Percentiles rank a stretch among this genome's conserved stretches.
Conservation (phyloP, 2,888 invertebrate genomes). For the Ephialtes manifestator region DNA sequence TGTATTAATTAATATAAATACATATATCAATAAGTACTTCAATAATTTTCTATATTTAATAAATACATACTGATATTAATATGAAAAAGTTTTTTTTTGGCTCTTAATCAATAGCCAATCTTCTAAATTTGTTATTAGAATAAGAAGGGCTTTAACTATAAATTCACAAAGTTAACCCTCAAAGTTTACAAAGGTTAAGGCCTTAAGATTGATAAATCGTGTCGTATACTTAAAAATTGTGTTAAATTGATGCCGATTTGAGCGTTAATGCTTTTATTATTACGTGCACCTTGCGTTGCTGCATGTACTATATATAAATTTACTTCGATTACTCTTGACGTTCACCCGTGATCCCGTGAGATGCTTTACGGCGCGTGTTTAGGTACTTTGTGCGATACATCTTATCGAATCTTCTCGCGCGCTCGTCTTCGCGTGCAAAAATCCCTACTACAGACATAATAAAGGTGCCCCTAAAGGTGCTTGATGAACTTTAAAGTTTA, state of each 20-base stretch:
- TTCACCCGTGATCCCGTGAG: constrained; percentile 39
- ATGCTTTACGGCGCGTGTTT: constrained; percentile 16
- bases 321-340: background rate
- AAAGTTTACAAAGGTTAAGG: no score
- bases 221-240: constrained; percentile 11
- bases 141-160: no score
- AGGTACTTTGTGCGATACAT: constrained; percentile 9
- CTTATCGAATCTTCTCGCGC: constrained; percentile 17
- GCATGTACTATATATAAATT: background rate
- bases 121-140: no score
- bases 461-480: constrained; percentile 42
- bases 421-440: constrained; percentile 35
- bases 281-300: constrained; percentile 16
- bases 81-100: no score
- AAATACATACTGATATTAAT: no score
- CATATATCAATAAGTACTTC: no score
- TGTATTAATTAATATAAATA: no score
- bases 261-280: constrained; percentile 37
- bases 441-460: constrained; percentile 3
- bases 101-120: no score
- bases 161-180: no score
- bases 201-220: background rate
- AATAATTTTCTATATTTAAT: no score
- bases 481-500: constrained; percentile 66
- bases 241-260: constrained; percentile 18